Percentiles rank a stretch among this genome's conserved stretches.
Conservation (phyloP, 1,140 invertebrate species). For the Diachasmimorpha longicaudata region DNA sequence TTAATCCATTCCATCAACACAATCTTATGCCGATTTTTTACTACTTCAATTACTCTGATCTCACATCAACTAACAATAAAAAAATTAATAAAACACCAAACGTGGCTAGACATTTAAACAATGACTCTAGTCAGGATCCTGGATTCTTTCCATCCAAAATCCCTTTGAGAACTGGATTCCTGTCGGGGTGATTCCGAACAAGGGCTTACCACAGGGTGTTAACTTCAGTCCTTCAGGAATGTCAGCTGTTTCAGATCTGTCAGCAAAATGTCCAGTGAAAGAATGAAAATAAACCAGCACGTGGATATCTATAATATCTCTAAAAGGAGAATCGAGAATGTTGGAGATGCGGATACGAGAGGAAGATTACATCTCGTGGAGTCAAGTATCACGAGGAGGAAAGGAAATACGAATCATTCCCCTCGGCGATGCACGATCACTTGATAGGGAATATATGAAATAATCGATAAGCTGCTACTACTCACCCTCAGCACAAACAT, state of each 20-base stretch:
- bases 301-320: neutral
- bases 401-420: neutral
- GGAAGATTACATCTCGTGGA: constrained; percentile 11
- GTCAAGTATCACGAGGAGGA: neutral
- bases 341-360: constrained; percentile 4
- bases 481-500: neutral
- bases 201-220: constrained; percentile 17
- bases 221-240: constrained; percentile 24
- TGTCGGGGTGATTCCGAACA: neutral
- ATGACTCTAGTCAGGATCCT: too few species aligned
- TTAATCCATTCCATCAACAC: too few species aligned
- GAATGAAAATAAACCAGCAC: constrained; percentile 22
- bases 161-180: neutral
- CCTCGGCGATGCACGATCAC: neutral
- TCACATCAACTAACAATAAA: too few species aligned
- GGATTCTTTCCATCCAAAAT: too few species aligned
- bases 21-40: too few species aligned
- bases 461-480: constrained; percentile 21
- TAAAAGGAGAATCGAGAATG: constrained; percentile 13
- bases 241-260: constrained; percentile 33
- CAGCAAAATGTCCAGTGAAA: constrained; percentile 28
- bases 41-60: too few species aligned
- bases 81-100: too few species aligned
- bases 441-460: constrained; percentile 12
- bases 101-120: too few species aligned